Base-by-base conservation (phyloP, 2,797 vertebrate genomes). In the Furcifer pardalis region DNA sequence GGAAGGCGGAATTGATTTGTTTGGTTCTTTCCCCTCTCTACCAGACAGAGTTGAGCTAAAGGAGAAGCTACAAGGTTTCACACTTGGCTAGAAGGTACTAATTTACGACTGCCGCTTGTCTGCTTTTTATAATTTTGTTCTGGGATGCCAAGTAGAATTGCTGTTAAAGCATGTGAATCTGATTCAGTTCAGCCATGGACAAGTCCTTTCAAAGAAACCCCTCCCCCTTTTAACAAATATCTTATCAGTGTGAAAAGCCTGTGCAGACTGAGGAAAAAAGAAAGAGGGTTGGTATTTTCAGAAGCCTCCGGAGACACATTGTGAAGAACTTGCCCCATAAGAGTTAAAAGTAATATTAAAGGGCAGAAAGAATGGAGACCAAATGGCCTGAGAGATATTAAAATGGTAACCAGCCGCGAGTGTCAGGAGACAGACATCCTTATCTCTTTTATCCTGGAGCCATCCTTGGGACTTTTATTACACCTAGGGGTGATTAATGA, bases 1-100 rank as follows among this genome's bases (percentile, higher is more conserved):
- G 63, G 86, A 80, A 91, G 80, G 89, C 77, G 82, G 82, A 90
- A 93, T 56, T 27, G 73, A 89, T 94, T 91, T 91, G 84, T 89
- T 86, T 87, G 81, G 13, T 37, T 19, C 40, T 27, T 19, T 2
- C 35, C n/a, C 62, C 3, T 25, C 19, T 62, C 84, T 8, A 79
- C 49, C 87, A 76, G 77, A 63, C 59, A 92, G 69, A 83, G 71
- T 79, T 92, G 87, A 88, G 84, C 79, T 82, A 82, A 77, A 46
- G 44, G 79, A 79, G 83, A 90, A 85, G 80, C 77, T 89, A 62
- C 66, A 82, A 77, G 86, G 72, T 80, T 92, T 92, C 62, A 75
- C 60, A 73, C 81, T 87, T 80, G 82, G 75, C 78, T 87, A 59
- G 73, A 81, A 84, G 79, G 78, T 84, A 81, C 73, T 78, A 87